A percentile compares a stretch with the other conserved stretches of the same genome.
Conservation (phyloP, 2,113 vertebrate species). For the Pedionomus torquatus region DNA sequence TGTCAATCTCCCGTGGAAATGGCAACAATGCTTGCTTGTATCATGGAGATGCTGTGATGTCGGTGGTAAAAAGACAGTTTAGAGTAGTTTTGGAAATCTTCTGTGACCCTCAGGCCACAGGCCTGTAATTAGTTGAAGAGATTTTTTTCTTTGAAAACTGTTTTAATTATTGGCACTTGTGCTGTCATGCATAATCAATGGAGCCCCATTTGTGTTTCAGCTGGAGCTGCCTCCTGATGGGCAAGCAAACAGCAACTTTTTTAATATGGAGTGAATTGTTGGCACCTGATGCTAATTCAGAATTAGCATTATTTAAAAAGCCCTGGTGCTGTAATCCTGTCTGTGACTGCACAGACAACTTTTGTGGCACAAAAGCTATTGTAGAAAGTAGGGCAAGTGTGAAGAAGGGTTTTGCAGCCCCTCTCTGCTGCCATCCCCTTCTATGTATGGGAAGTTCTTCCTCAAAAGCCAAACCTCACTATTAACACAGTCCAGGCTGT, state of each 20-base stretch:
- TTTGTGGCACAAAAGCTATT: not conserved
- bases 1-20: not conserved
- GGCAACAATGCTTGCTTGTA: not conserved
- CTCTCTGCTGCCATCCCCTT: not conserved
- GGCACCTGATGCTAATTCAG: not conserved
- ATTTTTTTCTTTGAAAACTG: not conserved
- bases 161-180: not conserved
- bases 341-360: not conserved
- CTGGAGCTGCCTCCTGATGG: not conserved
- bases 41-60: not conserved
- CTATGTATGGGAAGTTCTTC: not conserved
- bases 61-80: not conserved
- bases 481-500: conserved; percentile 11
- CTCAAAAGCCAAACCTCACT: conserved; percentile 1
- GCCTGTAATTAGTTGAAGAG: not conserved
- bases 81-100: not conserved
- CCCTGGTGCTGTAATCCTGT: not conserved
- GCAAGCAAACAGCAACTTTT: not conserved
- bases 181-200: not conserved
- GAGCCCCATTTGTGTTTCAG: not conserved
- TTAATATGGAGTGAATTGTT: not conserved
- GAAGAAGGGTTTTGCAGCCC: not conserved
- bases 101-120: not conserved
- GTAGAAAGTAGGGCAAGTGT: not conserved
- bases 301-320: not conserved